Evolutionary conservation across 2,888 invertebrate species (phyloP).

Genomic region (Drosophila pseudotakahashii): DNA sequence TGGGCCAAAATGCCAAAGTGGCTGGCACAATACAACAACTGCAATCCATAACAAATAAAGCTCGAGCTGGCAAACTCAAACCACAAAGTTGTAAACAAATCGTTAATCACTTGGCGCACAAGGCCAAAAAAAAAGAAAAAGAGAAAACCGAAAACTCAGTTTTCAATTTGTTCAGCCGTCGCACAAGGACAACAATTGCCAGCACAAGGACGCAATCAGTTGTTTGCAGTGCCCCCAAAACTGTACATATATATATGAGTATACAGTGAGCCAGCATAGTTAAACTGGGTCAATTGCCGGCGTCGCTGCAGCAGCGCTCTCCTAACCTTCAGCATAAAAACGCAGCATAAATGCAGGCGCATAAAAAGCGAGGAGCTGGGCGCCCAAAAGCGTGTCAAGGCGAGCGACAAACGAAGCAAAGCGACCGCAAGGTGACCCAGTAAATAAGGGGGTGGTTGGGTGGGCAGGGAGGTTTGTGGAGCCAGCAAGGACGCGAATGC

Average conservation of each 20-base stretch:
- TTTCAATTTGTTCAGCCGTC: slow-evolving; percentile 45
- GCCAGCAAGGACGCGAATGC: slow-evolving; percentile 39
- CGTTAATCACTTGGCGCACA: slow-evolving; percentile 50
- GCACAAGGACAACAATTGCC: slow-evolving; percentile 57
- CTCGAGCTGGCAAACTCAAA: slow-evolving; percentile 3
- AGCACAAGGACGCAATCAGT: slow-evolving; percentile 62
- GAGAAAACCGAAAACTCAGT: slow-evolving; percentile 39
- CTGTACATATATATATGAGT: background rate
- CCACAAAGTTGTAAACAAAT: slow-evolving; percentile 53
- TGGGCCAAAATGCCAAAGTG: slow-evolving; percentile 22
- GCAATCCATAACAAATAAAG: slow-evolving; percentile 7
- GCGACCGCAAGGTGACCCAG: slow-evolving; percentile 71
- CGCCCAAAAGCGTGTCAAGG: slow-evolving; percentile 68
- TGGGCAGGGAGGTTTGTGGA: slow-evolving; percentile 9
- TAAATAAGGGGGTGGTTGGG: slow-evolving; percentile 53
- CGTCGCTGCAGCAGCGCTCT: slow-evolving; percentile 28
- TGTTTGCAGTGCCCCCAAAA: slow-evolving; percentile 29
- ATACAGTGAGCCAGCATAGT: slow-evolving; percentile 12
- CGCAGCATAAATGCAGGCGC: slow-evolving; percentile 73
- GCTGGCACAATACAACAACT: background rate
- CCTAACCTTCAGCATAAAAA: slow-evolving; percentile 47
- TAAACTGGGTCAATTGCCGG: slow-evolving; percentile 65
- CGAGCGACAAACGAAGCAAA: slow-evolving; percentile 40
- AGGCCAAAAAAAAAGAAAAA: slow-evolving; percentile 28
- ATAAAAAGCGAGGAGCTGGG: slow-evolving; percentile 34